These are phyloP conservation scores for Andrena minutula DNA, from an alignment of 2,888 invertebrate genomes.

Conservation along the genomic window DNA sequence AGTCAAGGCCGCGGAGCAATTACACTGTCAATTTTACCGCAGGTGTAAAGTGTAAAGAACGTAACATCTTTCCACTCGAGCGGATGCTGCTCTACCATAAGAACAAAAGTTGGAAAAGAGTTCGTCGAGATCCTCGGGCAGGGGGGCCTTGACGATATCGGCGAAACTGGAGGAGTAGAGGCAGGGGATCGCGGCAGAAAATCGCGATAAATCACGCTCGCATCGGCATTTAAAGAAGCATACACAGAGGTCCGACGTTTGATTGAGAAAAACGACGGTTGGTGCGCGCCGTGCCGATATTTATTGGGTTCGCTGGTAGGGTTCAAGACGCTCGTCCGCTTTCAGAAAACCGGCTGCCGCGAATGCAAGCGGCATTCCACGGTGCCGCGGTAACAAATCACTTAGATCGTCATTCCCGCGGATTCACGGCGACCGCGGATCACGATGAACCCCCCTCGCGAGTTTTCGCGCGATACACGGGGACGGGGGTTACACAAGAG, in stretches of 20 bases:
- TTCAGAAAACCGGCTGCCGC: constrained; percentile 43
- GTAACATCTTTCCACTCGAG: too few species aligned
- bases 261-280: constrained; percentile 9
- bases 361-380: constrained; percentile 47
- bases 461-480: constrained; percentile 36
- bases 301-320: constrained; percentile 2
- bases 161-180: too few species aligned
- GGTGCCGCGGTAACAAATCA: constrained; percentile 40
- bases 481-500: constrained; percentile 34
- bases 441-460: constrained; percentile 27
- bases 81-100: too few species aligned
- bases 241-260: neutral
- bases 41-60: too few species aligned
- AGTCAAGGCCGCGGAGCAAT: too few species aligned
- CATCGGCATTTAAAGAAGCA: neutral
- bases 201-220: neutral
- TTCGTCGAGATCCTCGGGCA: too few species aligned
- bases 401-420: constrained; percentile 41
- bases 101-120: too few species aligned
- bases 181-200: neutral
- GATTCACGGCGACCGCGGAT: constrained; percentile 32
- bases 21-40: too few species aligned
- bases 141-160: too few species aligned
- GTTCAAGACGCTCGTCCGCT: constrained; percentile 19
- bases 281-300: neutral